phyloP scores from a whole-genome alignment of 2,113 vertebrate genomes.

The Brachionichthys hirsutus region DNA sequence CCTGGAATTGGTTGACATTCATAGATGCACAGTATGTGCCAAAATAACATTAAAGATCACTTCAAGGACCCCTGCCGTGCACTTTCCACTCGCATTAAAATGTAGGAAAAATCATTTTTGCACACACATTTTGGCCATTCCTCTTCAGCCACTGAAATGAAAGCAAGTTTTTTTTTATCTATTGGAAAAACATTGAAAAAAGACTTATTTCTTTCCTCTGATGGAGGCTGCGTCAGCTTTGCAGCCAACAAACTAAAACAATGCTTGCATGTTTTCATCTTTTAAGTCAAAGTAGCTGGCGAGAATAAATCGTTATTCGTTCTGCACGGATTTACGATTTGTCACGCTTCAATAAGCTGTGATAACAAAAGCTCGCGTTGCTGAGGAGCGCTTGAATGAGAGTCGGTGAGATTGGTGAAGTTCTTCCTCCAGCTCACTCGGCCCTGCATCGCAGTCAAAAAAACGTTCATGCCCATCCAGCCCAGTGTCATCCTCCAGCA shows the following conservation, averaged over 20 bases:
- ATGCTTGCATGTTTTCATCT: no score
- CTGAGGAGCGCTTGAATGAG: not conserved
- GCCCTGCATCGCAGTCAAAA: no score
- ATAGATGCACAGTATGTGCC: not conserved
- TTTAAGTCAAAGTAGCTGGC: not conserved
- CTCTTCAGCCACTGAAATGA: not conserved
- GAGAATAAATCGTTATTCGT: not conserved
- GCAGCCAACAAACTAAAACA: no score
- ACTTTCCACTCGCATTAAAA: slow-evolving; percentile 8
- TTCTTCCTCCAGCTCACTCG: no score
- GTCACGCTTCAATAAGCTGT: not conserved
- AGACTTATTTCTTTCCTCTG: no score
- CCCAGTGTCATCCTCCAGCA: no score
- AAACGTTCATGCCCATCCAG: no score
- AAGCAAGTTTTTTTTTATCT: no score
- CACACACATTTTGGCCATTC: slow-evolving; percentile 8
- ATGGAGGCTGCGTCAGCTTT: no score
- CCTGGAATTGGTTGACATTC: no score
- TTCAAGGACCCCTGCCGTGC: not conserved
- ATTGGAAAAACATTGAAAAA: no score
- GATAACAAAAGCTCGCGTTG: slow-evolving; percentile 1
- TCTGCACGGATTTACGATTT: not conserved
- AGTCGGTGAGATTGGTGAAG: no score
- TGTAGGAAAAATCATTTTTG: not conserved
- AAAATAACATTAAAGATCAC: slow-evolving; percentile 14